Evolutionary conservation across 2,888 invertebrate species (phyloP).

Genomic region (Mimachlamys varia): DNA sequence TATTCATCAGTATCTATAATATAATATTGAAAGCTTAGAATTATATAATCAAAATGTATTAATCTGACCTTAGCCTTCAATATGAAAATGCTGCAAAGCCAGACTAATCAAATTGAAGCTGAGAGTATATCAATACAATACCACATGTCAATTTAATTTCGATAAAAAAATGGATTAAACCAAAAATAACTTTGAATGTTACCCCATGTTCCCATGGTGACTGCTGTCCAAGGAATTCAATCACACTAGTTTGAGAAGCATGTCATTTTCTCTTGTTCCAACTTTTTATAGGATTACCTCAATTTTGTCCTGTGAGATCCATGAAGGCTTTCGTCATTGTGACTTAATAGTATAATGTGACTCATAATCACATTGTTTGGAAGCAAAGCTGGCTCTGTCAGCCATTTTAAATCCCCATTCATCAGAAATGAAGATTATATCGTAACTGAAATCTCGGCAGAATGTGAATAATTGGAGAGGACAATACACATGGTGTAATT

Average conservation of each 20-base stretch:
- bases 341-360: constrained; percentile 14
- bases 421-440: constrained; percentile 23
- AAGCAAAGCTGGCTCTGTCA: not conserved
- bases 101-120: not conserved
- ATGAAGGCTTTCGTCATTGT: not conserved
- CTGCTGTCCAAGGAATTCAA: not conserved
- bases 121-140: not conserved
- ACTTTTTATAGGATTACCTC: not conserved
- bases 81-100: not conserved
- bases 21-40: not conserved
- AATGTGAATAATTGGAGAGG: constrained; percentile 20
- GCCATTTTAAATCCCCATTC: constrained; percentile 25
- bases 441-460: not conserved
- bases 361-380: constrained; percentile 32
- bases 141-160: not conserved
- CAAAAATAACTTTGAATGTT: not conserved
- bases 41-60: not conserved
- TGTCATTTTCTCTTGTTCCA: not conserved
- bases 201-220: not conserved
- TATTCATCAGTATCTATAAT: not conserved
- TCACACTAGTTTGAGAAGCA: not conserved
- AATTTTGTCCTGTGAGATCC: not conserved
- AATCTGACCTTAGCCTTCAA: not conserved
- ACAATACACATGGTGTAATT: constrained; percentile 21
- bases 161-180: not conserved